Evolutionary conservation across 1,140 invertebrate genomes (phyloP).

Genomic region (Hestina assimilis): DNA sequence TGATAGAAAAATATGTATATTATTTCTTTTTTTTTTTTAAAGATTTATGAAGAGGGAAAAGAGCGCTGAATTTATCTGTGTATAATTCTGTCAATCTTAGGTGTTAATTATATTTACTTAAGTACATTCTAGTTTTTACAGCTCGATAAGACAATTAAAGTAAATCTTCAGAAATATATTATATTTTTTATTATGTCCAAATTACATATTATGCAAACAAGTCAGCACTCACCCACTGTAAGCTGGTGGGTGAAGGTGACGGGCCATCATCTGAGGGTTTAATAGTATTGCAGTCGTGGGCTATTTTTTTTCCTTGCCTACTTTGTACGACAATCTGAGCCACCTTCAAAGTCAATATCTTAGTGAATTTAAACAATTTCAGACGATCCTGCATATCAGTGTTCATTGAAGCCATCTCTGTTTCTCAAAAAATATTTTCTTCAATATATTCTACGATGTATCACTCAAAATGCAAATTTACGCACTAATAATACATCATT

Average conservation of each 20-base stretch:
- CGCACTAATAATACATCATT: not conserved
- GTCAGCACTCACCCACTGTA: constrained; percentile 67
- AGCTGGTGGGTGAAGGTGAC: constrained; percentile 40
- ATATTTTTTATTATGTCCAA: too few relatives aligned
- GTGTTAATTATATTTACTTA: too few relatives aligned
- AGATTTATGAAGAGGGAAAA: too few relatives aligned
- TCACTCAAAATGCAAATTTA: not conserved
- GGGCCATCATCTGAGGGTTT: constrained; percentile 45
- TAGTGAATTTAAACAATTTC: constrained; percentile 65
- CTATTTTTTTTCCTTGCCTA: constrained; percentile 66
- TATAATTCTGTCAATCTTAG: too few relatives aligned
- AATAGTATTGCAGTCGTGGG: constrained; percentile 42
- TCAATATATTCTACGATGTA: not conserved
- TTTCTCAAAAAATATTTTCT: constrained; percentile 9
- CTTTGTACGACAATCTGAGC: constrained; percentile 70
- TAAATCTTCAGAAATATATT: too few relatives aligned
- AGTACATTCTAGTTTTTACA: too few relatives aligned
- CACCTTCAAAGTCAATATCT: constrained; percentile 63
- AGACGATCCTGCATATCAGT: constrained; percentile 51
- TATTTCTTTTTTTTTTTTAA: too few relatives aligned
- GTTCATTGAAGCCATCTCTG: constrained; percentile 46
- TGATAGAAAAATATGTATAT: too few relatives aligned
- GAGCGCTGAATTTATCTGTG: too few relatives aligned
- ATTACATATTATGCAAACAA: too few relatives aligned
- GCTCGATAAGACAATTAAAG: too few relatives aligned